Percentiles rank a stretch among this genome's conserved stretches.
These are phyloP conservation scores for Spinus pinus DNA, from an alignment of 2,797 vertebrate species.

Conservation along the genomic window DNA sequence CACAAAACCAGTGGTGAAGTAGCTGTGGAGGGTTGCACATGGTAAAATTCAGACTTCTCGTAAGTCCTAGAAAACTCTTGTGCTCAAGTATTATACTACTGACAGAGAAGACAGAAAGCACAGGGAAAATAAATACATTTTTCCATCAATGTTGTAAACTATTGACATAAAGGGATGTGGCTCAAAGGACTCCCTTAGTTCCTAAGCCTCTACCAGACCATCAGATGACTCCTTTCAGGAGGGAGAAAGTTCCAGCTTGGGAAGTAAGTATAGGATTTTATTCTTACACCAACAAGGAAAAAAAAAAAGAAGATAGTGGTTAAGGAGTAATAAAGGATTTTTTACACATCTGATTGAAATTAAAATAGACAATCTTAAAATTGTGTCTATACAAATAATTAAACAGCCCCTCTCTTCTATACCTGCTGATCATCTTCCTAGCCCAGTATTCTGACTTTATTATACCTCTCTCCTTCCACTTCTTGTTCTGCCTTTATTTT, in stretches of 20 bases:
- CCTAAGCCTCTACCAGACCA: background rate
- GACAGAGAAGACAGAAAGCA: background rate
- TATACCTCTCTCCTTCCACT: background rate
- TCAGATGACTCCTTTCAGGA: background rate
- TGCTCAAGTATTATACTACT: background rate
- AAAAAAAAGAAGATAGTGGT: background rate
- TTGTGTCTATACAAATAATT: background rate
- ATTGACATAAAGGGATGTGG: fast-evolving
- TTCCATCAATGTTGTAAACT: background rate
- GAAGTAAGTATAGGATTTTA: background rate
- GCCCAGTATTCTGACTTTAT: background rate
- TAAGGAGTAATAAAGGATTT: background rate
- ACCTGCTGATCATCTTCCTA: background rate
- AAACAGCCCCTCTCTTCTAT: background rate
- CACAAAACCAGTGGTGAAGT: background rate
- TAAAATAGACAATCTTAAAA: background rate
- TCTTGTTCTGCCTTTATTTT: background rate
- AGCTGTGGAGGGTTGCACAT: background rate
- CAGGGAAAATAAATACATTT: background rate
- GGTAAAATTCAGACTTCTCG: background rate
- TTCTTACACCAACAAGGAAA: background rate
- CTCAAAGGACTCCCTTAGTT: background rate
- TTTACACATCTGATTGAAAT: background rate
- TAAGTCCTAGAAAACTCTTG: background rate
- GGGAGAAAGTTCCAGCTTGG: background rate